These are phyloP conservation scores for Hydriomena furcata DNA, from an alignment of 2,888 invertebrate genomes.

Conservation along the genomic window DNA sequence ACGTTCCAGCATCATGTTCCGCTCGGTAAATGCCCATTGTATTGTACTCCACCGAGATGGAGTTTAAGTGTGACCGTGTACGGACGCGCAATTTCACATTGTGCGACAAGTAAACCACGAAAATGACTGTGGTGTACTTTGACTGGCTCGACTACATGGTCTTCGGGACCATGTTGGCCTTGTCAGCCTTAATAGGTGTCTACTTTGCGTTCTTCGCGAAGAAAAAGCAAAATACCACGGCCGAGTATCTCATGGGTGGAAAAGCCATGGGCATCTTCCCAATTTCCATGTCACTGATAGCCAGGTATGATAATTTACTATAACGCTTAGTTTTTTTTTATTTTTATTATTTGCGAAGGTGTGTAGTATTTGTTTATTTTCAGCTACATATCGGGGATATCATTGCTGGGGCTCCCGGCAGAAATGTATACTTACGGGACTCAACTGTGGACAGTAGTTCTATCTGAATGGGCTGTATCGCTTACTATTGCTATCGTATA, in stretches of 20 bases:
- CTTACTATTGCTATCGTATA: constrained; percentile 86
- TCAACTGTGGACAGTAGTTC: constrained; percentile 86
- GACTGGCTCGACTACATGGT: constrained; percentile 86
- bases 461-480: constrained; percentile 86
- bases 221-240: constrained; percentile 87
- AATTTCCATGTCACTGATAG: constrained; percentile 90
- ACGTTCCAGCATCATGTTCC: constrained; percentile 56
- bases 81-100: constrained; percentile 52
- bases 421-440: constrained; percentile 91
- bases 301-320: constrained; percentile 81
- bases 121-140: constrained; percentile 76
- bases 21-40: constrained; percentile 63
- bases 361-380: constrained; percentile 33
- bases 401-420: constrained; percentile 88
- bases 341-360: neutral
- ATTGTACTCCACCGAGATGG: constrained; percentile 62
- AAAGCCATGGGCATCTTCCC: constrained; percentile 91
- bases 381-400: constrained; percentile 90
- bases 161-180: constrained; percentile 85
- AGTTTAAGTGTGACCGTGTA: constrained; percentile 56
- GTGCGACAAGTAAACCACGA: constrained; percentile 5
- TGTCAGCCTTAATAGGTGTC: constrained; percentile 87
- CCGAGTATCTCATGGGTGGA: constrained; percentile 89
- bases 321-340: neutral
- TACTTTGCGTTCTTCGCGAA: constrained; percentile 88